These are phyloP conservation scores for Eulithis prunata DNA, from an alignment of 2,888 invertebrate species.

Conservation along the genomic window DNA sequence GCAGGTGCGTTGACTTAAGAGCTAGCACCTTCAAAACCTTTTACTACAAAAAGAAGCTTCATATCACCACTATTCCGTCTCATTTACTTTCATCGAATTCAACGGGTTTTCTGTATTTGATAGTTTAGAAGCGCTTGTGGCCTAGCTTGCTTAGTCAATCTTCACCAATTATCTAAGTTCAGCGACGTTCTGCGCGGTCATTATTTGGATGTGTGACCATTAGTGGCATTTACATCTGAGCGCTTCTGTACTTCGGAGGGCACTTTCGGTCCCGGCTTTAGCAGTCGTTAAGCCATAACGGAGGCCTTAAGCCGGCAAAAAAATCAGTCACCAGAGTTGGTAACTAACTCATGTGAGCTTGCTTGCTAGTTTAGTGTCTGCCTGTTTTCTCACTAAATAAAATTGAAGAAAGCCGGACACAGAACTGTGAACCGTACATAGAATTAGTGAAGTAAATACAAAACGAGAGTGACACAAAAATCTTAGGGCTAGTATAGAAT, in stretches of 20 bases:
- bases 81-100: not conserved
- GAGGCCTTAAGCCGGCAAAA: too few relatives aligned
- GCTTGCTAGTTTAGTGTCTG: not conserved
- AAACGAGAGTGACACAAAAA: not conserved
- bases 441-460: not conserved
- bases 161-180: too few relatives aligned
- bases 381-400: not conserved
- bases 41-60: not conserved
- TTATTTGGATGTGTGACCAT: too few relatives aligned
- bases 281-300: too few relatives aligned
- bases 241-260: too few relatives aligned
- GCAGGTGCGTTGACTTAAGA: not conserved
- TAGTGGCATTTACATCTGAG: too few relatives aligned
- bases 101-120: not conserved
- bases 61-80: not conserved
- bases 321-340: too few relatives aligned
- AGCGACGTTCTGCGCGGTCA: too few relatives aligned
- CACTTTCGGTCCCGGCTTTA: too few relatives aligned
- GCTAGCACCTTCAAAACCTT: not conserved
- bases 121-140: not conserved
- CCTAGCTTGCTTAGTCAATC: too few relatives aligned
- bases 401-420: not conserved
- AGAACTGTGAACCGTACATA: not conserved
- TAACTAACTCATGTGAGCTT: too few relatives aligned
- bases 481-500: not conserved